phyloP scores from a whole-genome alignment of 2,113 vertebrate genomes.

The Nerophis ophidion region DNA sequence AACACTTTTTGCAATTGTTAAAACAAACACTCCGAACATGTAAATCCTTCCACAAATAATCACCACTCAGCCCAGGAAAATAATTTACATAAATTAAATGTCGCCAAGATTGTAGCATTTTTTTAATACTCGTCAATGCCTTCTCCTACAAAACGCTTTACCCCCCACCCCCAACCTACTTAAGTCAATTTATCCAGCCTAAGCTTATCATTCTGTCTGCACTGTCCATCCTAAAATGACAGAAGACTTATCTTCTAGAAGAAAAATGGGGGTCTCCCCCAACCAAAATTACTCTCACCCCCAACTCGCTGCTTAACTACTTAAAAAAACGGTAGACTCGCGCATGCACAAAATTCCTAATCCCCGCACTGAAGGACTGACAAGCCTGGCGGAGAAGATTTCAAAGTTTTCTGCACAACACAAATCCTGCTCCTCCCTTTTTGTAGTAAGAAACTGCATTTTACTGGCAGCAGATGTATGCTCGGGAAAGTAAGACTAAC shows the following conservation, averaged over 20 bases:
- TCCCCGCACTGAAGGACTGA: slow-evolving; percentile 49
- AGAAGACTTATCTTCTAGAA: slow-evolving; percentile 25
- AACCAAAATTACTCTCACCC: slow-evolving; percentile 58
- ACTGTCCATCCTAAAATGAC: slow-evolving; percentile 35
- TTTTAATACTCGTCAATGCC: slow-evolving; percentile 51
- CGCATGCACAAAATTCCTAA: slow-evolving; percentile 51
- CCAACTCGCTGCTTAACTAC: slow-evolving; percentile 44
- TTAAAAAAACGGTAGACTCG: slow-evolving; percentile 43
- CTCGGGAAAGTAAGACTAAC: neutral
- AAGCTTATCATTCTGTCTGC: slow-evolving; percentile 3
- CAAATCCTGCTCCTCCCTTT: slow-evolving; percentile 28
- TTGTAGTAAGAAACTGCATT: neutral
- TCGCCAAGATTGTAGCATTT: slow-evolving; percentile 25
- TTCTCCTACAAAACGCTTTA: slow-evolving; percentile 29
- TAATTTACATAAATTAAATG: slow-evolving; percentile 44
- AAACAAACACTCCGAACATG: neutral
- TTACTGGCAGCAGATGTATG: neutral
- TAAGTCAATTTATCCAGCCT: neutral
- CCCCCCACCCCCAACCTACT: slow-evolving; percentile 9
- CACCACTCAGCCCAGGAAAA: slow-evolving; percentile 8
- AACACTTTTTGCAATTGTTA: too few species aligned
- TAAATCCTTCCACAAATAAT: slow-evolving; percentile 15
- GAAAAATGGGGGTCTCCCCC: slow-evolving; percentile 45
- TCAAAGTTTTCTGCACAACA: slow-evolving; percentile 22
- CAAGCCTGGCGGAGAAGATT: slow-evolving; percentile 15